Evolutionary conservation across 1,140 invertebrate species (phyloP).

Genomic region (Hylyphantes graminicola): DNA sequence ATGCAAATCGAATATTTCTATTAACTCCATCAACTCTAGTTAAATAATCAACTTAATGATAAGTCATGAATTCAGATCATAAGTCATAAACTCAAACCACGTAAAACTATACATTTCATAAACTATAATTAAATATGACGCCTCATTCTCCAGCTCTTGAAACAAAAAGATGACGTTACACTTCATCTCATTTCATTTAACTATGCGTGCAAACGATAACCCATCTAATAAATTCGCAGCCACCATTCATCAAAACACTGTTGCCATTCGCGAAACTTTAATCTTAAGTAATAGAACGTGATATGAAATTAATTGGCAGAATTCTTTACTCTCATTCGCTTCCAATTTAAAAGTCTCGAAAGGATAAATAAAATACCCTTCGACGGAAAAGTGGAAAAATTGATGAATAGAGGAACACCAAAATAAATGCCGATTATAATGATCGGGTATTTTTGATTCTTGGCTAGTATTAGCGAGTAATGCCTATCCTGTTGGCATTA

Average conservation of each 20-base stretch:
- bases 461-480: too few relatives aligned
- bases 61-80: background rate
- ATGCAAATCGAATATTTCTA: too few relatives aligned
- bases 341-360: background rate
- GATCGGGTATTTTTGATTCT: constrained; percentile 11
- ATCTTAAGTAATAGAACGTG: constrained; percentile 38
- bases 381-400: background rate
- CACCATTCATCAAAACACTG: constrained; percentile 23
- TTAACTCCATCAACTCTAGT: too few relatives aligned
- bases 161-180: background rate
- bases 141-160: background rate
- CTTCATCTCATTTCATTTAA: constrained; percentile 3
- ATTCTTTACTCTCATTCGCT: background rate
- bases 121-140: background rate
- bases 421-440: constrained; percentile 45
- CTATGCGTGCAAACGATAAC: constrained; percentile 11
- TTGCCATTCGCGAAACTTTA: background rate
- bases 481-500: too few relatives aligned
- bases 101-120: background rate
- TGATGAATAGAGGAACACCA: constrained; percentile 15
- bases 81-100: too few relatives aligned
- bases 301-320: constrained; percentile 37
- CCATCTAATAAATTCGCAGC: constrained; percentile 3
- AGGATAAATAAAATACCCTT: background rate
- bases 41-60: too few relatives aligned